These are phyloP conservation scores for Trissolcus basalis DNA, from an alignment of 1,140 invertebrate genomes.

Conservation along the genomic window DNA sequence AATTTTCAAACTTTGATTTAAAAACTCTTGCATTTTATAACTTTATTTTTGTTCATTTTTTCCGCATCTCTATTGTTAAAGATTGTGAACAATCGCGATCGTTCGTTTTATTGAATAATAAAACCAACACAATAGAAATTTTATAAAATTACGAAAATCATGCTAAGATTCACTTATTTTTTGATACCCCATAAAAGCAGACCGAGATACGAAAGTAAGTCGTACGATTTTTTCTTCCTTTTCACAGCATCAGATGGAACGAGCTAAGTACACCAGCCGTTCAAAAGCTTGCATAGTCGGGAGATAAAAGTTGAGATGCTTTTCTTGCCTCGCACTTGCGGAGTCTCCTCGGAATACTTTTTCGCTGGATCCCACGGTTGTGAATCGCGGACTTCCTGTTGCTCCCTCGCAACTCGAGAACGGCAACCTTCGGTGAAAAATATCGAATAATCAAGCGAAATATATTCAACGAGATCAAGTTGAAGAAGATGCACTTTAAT, in stretches of 20 bases:
- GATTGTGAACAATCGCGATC: too few species aligned
- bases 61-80: too few species aligned
- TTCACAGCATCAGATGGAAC: constrained; percentile 16
- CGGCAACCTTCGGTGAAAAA: too few species aligned
- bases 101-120: too few species aligned
- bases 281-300: constrained; percentile 37
- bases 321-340: constrained; percentile 5
- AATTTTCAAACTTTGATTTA: too few species aligned
- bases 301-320: constrained; percentile 40
- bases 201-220: constrained; percentile 3
- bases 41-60: too few species aligned
- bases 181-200: constrained; percentile 23
- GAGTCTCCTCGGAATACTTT: constrained; percentile 15
- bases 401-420: too few species aligned
- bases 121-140: not conserved
- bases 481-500: too few species aligned
- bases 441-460: too few species aligned
- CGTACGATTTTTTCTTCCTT: constrained; percentile 29
- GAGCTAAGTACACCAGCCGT: constrained; percentile 26
- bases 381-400: too few species aligned
- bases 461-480: too few species aligned
- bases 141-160: constrained; percentile 10
- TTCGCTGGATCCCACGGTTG: constrained; percentile 6
- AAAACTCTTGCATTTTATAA: too few species aligned
- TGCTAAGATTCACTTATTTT: constrained; percentile 9